These are phyloP conservation scores for Drosophila pullipes DNA, from an alignment of 2,888 invertebrate species.

Conservation along the genomic window DNA sequence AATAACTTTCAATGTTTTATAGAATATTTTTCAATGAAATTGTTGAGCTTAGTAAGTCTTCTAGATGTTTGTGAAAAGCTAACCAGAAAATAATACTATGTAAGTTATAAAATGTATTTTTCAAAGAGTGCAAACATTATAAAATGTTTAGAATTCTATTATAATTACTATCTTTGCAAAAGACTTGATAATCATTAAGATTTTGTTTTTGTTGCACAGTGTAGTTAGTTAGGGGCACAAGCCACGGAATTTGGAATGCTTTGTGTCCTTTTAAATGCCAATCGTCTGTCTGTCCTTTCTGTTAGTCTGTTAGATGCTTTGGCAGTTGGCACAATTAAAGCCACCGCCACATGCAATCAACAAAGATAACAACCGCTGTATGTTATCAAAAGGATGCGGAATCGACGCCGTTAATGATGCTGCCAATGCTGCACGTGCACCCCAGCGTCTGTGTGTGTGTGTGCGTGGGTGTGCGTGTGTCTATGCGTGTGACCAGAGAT, in stretches of 20 bases:
- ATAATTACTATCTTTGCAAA: not conserved
- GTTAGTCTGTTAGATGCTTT: constrained; percentile 12
- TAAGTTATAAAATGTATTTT: too few species aligned
- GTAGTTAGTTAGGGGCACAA: constrained; percentile 1
- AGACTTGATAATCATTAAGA: not conserved
- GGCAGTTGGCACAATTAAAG: constrained; percentile 22
- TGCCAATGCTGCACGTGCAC: constrained; percentile 46
- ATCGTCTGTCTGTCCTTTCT: not conserved
- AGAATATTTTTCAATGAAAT: not conserved
- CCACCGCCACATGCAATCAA: constrained; percentile 58
- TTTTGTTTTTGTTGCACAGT: not conserved
- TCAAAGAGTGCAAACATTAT: too few species aligned
- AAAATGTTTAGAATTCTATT: too few species aligned
- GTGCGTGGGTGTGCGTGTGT: not conserved
- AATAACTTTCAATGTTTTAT: too few species aligned
- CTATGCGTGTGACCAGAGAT: constrained; percentile 23
- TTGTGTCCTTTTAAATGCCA: constrained; percentile 1
- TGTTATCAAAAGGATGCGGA: constrained; percentile 14
- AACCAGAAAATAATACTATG: too few species aligned
- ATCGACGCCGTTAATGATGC: constrained; percentile 69
- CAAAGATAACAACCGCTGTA: constrained; percentile 42
- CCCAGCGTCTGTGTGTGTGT: not conserved
- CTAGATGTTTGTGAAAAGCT: not conserved
- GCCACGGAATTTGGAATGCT: constrained; percentile 4
- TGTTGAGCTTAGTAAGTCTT: not conserved